phyloP scores from a whole-genome alignment of 2,888 invertebrate species.

The Rapana venosa region DNA sequence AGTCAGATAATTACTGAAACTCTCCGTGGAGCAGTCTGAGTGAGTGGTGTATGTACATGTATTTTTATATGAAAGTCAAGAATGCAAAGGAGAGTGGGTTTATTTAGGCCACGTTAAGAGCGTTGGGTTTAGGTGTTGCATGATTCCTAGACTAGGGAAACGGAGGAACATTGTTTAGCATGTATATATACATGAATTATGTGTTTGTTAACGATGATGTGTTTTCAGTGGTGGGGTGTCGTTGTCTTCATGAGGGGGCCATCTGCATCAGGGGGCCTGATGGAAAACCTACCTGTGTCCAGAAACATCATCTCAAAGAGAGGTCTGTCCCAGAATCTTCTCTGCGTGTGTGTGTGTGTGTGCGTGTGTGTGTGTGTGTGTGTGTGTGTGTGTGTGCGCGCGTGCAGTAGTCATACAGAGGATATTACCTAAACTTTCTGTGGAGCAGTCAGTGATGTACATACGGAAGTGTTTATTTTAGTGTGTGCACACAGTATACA shows the following conservation, averaged over 20 bases:
- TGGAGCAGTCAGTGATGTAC: background rate
- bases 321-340: constrained; percentile 27
- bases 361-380: background rate
- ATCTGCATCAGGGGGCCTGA: constrained; percentile 45
- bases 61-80: too few relatives aligned
- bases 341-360: background rate
- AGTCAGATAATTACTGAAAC: too few relatives aligned
- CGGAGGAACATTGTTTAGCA: background rate
- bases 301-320: constrained; percentile 43
- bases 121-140: too few relatives aligned
- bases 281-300: constrained; percentile 44
- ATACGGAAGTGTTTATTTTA: too few relatives aligned
- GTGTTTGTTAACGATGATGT: background rate
- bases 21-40: too few relatives aligned
- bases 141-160: too few relatives aligned
- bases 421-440: too few relatives aligned
- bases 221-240: constrained; percentile 21
- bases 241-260: constrained; percentile 28
- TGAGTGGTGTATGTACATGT: too few relatives aligned
- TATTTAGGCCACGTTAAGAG: too few relatives aligned
- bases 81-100: too few relatives aligned
- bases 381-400: background rate
- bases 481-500: too few relatives aligned
- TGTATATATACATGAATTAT: background rate
- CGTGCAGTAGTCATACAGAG: background rate